Conservation (phyloP, 2,888 invertebrate genomes). For the Anaspis maculata region DNA sequence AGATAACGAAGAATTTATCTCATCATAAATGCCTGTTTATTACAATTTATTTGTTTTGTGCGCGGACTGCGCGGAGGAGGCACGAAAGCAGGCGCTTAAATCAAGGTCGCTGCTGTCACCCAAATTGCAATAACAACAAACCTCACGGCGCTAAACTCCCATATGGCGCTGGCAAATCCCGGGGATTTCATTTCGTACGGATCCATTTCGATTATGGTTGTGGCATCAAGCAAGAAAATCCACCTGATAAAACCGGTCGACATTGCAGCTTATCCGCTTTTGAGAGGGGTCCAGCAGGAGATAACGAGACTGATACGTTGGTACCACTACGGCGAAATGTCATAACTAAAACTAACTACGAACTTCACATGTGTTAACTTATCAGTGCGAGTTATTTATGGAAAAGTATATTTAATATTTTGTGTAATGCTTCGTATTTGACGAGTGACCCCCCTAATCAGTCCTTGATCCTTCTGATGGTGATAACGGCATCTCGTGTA, state of each 20-base stretch:
- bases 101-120: constrained; percentile 7
- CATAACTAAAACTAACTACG: constrained; percentile 11
- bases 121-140: constrained; percentile 7
- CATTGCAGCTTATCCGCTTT: too few relatives aligned
- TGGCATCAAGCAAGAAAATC: too few relatives aligned
- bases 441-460: constrained; percentile 41
- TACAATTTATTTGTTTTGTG: too few relatives aligned
- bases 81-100: too few relatives aligned
- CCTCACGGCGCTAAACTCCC: constrained; percentile 3
- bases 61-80: too few relatives aligned
- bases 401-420: constrained; percentile 18
- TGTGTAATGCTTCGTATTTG: constrained; percentile 27
- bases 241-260: too few relatives aligned
- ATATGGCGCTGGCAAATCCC: neutral
- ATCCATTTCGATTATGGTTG: too few relatives aligned
- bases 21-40: too few relatives aligned
- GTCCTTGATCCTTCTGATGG: constrained; percentile 41
- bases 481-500: constrained; percentile 30
- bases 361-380: constrained; percentile 27
- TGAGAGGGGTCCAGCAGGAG: too few relatives aligned
- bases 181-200: too few relatives aligned
- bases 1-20: too few relatives aligned
- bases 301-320: too few relatives aligned
- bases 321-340: constrained; percentile 8
- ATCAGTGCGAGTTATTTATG: constrained; percentile 31